Percentiles rank a stretch among this genome's conserved stretches.
These are phyloP conservation scores for Bettongia penicillata DNA, from an alignment of 2,113 vertebrate species.

Conservation along the genomic window DNA sequence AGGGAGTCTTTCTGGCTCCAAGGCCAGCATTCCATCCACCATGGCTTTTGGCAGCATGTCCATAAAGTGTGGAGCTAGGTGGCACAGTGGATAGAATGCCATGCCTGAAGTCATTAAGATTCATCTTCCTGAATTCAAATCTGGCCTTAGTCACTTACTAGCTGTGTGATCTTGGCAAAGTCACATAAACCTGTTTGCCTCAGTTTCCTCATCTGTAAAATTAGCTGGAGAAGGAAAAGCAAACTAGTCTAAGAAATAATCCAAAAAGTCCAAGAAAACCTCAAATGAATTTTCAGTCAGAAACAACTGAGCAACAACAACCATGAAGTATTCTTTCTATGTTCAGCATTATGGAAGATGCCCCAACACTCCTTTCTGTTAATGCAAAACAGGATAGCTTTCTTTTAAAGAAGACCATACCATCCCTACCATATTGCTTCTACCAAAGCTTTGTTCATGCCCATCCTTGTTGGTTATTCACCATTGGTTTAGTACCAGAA, in stretches of 20 bases:
- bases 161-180: neutral
- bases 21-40: neutral
- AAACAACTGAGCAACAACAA: neutral
- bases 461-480: neutral
- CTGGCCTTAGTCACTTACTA: neutral
- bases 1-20: neutral
- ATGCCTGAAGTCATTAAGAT: neutral
- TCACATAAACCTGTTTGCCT: neutral
- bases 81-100: neutral
- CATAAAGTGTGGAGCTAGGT: neutral
- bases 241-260: neutral
- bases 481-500: conserved; percentile 40
- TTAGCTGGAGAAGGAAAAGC: neutral
- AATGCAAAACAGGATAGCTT: neutral
- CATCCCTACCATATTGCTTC: neutral
- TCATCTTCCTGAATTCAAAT: neutral
- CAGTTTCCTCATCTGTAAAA: neutral
- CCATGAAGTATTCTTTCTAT: neutral
- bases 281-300: too few relatives aligned
- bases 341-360: neutral
- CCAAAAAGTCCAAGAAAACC: too few relatives aligned
- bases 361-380: neutral
- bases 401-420: conserved; percentile 1
- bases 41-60: neutral
- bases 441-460: neutral